Percentiles rank a stretch among this genome's conserved stretches.
These are phyloP conservation scores for Melieria omissa DNA, from an alignment of 2,888 invertebrate species.

Conservation along the genomic window DNA sequence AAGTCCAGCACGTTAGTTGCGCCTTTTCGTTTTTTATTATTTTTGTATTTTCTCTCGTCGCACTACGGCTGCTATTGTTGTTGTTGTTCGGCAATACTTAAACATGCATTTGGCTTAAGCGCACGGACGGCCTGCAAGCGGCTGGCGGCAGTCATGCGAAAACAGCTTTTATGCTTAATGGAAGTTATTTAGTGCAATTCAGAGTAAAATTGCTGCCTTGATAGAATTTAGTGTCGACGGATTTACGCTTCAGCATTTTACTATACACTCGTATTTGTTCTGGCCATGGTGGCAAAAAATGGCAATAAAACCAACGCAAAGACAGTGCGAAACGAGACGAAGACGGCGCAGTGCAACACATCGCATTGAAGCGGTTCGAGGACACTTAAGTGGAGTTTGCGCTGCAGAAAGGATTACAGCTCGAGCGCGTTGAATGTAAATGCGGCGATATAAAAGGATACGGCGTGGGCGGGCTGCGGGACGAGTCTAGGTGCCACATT, in stretches of 20 bases:
- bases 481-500: too few relatives aligned
- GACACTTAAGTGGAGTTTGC: too few relatives aligned
- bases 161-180: constrained; percentile 60
- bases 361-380: too few relatives aligned
- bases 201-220: constrained; percentile 55
- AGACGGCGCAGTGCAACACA: too few relatives aligned
- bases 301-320: too few relatives aligned
- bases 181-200: constrained; percentile 59
- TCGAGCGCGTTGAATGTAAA: too few relatives aligned
- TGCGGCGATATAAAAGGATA: too few relatives aligned
- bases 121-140: constrained; percentile 39
- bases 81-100: constrained; percentile 5
- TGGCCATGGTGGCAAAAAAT: too few relatives aligned
- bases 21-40: background rate
- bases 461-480: too few relatives aligned
- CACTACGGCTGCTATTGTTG: background rate
- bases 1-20: too few relatives aligned
- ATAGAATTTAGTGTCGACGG: constrained; percentile 43
- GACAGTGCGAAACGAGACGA: too few relatives aligned
- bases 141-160: constrained; percentile 52
- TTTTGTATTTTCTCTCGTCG: constrained; percentile 6
- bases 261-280: background rate
- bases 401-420: too few relatives aligned
- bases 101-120: constrained; percentile 56
- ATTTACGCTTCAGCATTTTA: constrained; percentile 17